Evolutionary conservation across 2,797 vertebrate species (phyloP).

Genomic region (Aplochiton taeniatus): DNA sequence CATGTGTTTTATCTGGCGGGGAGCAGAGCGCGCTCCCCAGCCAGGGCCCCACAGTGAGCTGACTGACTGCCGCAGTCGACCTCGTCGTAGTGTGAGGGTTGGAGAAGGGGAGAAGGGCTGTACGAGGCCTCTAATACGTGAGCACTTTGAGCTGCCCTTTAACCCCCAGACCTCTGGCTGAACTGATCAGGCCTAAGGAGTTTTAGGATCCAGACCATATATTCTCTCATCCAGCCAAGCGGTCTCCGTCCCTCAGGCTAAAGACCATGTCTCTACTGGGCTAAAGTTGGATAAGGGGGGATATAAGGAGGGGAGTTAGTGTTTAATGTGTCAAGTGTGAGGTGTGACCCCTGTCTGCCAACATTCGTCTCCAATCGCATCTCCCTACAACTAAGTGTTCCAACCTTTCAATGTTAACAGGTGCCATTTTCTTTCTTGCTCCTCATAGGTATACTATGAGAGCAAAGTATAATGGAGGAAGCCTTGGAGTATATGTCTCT

Average conservation of each 20-base stretch:
- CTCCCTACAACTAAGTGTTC: background rate
- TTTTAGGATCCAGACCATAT: too few species aligned
- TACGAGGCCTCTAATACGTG: too few species aligned
- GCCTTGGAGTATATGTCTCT: too few species aligned
- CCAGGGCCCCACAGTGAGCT: conserved; percentile 62
- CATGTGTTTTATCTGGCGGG: conserved; percentile 65
- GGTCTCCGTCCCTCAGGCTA: too few species aligned
- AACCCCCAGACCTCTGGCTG: too few species aligned
- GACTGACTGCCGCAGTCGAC: conserved; percentile 29
- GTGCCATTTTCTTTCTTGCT: conserved; percentile 3
- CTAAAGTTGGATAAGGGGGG: too few species aligned
- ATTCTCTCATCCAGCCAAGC: too few species aligned
- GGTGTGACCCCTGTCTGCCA: background rate
- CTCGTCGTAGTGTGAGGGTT: background rate
- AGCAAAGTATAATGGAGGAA: conserved; percentile 13
- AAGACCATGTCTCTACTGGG: too few species aligned
- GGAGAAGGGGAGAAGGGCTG: background rate
- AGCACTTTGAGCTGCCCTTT: too few species aligned
- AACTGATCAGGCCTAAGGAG: too few species aligned
- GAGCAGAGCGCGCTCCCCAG: conserved; percentile 41
- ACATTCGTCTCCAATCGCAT: background rate
- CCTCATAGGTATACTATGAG: conserved; percentile 15
- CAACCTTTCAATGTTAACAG: conserved; percentile 1
- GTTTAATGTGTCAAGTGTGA: conserved; percentile 13
- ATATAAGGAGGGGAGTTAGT: background rate